Evolutionary conservation across 1,140 invertebrate genomes (phyloP).

Genomic region (Caenorhabditis tropicalis): DNA sequence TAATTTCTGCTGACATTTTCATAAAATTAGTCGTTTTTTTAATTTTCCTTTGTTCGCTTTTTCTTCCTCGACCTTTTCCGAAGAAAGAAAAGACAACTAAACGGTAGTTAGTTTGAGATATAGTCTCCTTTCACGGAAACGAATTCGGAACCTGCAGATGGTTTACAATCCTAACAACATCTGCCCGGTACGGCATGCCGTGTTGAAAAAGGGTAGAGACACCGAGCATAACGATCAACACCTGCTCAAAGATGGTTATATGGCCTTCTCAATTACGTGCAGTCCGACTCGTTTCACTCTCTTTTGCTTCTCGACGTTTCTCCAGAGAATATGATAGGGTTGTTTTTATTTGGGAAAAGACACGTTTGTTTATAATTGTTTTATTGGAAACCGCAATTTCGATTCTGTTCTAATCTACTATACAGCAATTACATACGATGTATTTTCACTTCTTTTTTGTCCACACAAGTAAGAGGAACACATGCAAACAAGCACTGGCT

Average conservation of each 20-base stretch:
- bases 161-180: background rate
- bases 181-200: background rate
- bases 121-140: background rate
- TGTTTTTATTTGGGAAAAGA: no score
- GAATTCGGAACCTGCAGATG: background rate
- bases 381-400: no score
- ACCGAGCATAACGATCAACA: background rate
- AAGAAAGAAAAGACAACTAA: background rate
- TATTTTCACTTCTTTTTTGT: no score
- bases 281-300: no score
- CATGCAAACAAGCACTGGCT: no score
- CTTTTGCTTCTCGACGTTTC: no score
- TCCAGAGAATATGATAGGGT: no score
- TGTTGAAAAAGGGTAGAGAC: background rate
- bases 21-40: background rate
- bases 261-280: background rate
- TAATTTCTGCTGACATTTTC: background rate
- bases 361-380: no score
- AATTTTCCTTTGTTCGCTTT: background rate
- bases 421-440: no score
- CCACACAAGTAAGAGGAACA: no score
- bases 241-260: background rate
- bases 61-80: background rate
- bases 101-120: slow-evolving; percentile 21
- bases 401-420: no score